Percentiles rank a stretch among this genome's conserved stretches.
phyloP scores from a whole-genome alignment of 2,113 vertebrate species.

The Ellobius talpinus region DNA sequence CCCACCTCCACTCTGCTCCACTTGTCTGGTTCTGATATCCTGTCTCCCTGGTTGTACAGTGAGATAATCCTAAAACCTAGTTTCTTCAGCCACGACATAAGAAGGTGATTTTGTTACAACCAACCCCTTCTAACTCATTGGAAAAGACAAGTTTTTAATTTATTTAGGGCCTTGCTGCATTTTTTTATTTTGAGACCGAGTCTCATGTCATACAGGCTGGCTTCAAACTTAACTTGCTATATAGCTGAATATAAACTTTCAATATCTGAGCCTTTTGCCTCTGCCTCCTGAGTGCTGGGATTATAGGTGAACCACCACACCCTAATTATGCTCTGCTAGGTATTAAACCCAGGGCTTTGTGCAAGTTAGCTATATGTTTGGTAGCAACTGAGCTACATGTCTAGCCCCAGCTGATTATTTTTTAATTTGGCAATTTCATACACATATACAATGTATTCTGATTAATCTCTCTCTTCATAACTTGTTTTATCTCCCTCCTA shows the following conservation, averaged over 20 bases:
- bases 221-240: not conserved
- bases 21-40: not conserved
- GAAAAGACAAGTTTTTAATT: conserved; percentile 32
- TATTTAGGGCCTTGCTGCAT: not conserved
- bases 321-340: not conserved
- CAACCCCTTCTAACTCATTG: not conserved
- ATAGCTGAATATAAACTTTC: not conserved
- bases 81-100: not conserved
- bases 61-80: not conserved
- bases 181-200: not conserved
- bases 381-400: not conserved
- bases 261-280: not conserved
- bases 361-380: not conserved
- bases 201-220: not conserved
- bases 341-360: not conserved
- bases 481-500: not conserved
- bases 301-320: not conserved
- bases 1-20: not conserved
- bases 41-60: not conserved
- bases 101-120: not conserved
- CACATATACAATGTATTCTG: not conserved
- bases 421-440: not conserved
- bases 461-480: not conserved
- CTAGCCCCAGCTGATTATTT: not conserved
- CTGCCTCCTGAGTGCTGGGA: not conserved